Percentiles rank a stretch among this genome's conserved stretches.
Evolutionary conservation across 2,888 invertebrate genomes (phyloP).

Genomic region (Pemphredon lugubris): DNA sequence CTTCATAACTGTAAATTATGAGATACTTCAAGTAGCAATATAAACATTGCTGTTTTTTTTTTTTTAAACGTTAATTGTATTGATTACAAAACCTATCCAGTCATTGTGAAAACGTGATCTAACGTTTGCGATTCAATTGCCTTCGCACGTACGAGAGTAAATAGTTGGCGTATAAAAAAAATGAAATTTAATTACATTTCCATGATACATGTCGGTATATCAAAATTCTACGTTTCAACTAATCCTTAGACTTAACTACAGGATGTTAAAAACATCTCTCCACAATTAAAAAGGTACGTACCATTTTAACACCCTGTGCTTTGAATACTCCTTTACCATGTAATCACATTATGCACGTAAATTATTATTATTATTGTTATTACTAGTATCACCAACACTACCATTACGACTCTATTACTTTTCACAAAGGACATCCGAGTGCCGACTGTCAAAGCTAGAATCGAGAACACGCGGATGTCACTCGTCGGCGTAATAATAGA

Average conservation of each 20-base stretch:
- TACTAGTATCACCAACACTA: constrained; percentile 46
- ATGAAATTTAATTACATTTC: constrained; percentile 19
- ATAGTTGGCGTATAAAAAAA: constrained; percentile 35
- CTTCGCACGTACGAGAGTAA: constrained; percentile 6
- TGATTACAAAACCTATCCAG: constrained; percentile 28
- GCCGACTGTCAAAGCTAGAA: too few relatives aligned
- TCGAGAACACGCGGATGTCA: too few relatives aligned
- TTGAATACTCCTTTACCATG: constrained; percentile 6
- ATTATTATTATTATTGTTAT: constrained; percentile 22
- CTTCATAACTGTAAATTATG: constrained; percentile 61
- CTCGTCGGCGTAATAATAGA: not conserved
- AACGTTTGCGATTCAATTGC: constrained; percentile 1
- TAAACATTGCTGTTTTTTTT: constrained; percentile 42
- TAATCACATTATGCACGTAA: constrained; percentile 31
- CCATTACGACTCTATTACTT: constrained; percentile 21
- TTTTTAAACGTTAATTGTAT: constrained; percentile 22
- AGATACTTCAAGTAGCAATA: constrained; percentile 56
- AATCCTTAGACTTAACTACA: constrained; percentile 36
- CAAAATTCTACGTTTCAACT: constrained; percentile 29
- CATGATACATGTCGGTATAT: constrained; percentile 27
- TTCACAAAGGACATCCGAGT: not conserved
- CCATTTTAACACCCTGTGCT: not conserved
- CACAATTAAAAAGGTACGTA: too few relatives aligned
- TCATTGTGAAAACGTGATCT: constrained; percentile 3
- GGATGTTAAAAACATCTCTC: too few relatives aligned